phyloP scores from a whole-genome alignment of 1,140 invertebrate species.

The Caerostris darwini region DNA sequence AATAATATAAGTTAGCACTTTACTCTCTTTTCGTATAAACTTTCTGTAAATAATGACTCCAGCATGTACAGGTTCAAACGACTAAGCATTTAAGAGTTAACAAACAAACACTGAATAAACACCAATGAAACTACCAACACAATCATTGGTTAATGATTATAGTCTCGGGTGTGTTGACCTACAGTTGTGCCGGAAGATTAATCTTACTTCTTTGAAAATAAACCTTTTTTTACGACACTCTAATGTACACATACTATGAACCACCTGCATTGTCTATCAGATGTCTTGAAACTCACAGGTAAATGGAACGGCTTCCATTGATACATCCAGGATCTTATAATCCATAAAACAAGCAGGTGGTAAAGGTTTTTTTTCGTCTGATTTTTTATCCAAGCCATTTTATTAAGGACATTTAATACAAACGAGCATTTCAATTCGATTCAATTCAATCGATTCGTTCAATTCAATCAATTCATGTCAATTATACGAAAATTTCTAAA shows the following conservation, averaged over 20 bases:
- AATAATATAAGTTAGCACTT: too few relatives aligned
- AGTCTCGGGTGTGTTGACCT: slow-evolving; percentile 2
- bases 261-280: neutral
- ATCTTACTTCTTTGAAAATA: neutral
- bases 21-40: too few relatives aligned
- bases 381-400: too few relatives aligned
- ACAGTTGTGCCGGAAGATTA: neutral
- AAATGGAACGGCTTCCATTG: neutral
- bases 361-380: neutral
- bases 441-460: too few relatives aligned
- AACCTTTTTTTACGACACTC: neutral
- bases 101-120: slow-evolving; percentile 10
- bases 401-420: too few relatives aligned
- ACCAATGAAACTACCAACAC: neutral
- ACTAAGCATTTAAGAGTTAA: neutral
- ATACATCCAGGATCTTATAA: neutral
- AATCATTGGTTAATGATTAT: neutral
- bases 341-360: neutral
- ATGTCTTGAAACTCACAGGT: neutral
- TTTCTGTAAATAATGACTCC: neutral
- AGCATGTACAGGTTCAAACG: neutral
- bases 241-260: neutral
- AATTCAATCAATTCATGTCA: too few relatives aligned
- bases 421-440: too few relatives aligned
- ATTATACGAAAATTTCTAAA: too few relatives aligned